Conservation (phyloP, 2,888 invertebrate species). For the Lasioglossum lativentre region DNA sequence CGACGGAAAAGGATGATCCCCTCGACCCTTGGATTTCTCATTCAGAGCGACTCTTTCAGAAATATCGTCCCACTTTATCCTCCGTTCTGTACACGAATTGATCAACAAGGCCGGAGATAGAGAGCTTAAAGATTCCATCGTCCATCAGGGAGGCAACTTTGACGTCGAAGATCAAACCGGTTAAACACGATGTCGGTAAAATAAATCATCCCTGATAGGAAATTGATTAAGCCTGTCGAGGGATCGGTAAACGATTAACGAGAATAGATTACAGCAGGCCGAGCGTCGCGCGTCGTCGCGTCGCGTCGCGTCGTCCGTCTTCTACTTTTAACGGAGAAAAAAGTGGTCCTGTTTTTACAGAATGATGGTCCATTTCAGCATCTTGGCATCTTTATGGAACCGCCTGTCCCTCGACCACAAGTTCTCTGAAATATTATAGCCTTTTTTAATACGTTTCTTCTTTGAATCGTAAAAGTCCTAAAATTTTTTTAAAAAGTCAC, state of each 20-base stretch:
- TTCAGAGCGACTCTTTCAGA: not conserved
- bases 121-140: not conserved
- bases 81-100: not conserved
- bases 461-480: not conserved
- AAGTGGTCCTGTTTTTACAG: not conserved
- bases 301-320: slow-evolving; percentile 17
- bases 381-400: not conserved
- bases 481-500: not conserved
- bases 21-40: not conserved
- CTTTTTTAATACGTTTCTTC: not conserved
- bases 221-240: slow-evolving; percentile 34
- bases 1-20: not conserved
- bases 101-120: not conserved
- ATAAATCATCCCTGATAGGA: slow-evolving; percentile 38
- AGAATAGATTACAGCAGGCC: slow-evolving; percentile 40
- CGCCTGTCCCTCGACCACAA: not conserved
- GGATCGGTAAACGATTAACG: slow-evolving; percentile 52
- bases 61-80: slow-evolving; percentile 14
- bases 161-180: not conserved
- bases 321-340: slow-evolving; percentile 21
- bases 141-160: not conserved
- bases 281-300: no score
- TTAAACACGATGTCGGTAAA: slow-evolving; percentile 9
- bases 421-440: not conserved
- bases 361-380: not conserved